These are phyloP conservation scores for Sesamia nonagrioides DNA, from an alignment of 1,140 invertebrate genomes.

Conservation along the genomic window DNA sequence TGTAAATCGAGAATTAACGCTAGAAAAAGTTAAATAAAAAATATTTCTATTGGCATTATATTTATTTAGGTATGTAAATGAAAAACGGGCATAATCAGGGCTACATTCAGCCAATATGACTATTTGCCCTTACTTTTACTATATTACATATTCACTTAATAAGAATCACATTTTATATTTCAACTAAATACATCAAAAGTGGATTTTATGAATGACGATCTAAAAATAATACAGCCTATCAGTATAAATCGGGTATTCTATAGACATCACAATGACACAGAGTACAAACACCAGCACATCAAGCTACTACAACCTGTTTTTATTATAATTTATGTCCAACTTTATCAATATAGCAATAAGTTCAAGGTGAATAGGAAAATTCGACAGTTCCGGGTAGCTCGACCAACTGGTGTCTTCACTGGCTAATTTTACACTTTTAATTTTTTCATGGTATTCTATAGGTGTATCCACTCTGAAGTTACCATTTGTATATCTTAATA, in stretches of 20 bases:
- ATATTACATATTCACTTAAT: constrained; percentile 54
- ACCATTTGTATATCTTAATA: too few species aligned
- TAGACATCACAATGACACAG: neutral
- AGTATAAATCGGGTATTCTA: constrained; percentile 42
- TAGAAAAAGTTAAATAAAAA: constrained; percentile 29
- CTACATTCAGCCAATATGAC: constrained; percentile 66
- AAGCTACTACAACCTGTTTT: too few species aligned
- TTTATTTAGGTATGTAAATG: constrained; percentile 71
- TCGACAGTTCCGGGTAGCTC: too few species aligned
- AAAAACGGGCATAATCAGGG: constrained; percentile 66
- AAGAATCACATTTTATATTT: constrained; percentile 61
- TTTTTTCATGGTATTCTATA: too few species aligned
- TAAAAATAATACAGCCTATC: constrained; percentile 39
- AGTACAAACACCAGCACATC: neutral
- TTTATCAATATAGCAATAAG: too few species aligned
- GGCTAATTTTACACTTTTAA: too few species aligned
- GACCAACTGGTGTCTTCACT: too few species aligned
- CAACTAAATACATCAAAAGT: constrained; percentile 65
- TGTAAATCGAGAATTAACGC: neutral
- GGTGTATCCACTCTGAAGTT: too few species aligned
- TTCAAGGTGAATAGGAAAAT: too few species aligned
- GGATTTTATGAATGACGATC: constrained; percentile 51
- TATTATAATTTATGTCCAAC: too few species aligned
- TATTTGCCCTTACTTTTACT: constrained; percentile 48
- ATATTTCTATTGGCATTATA: constrained; percentile 67